Percentiles rank a stretch among this genome's conserved stretches.
phyloP scores from a whole-genome alignment of 2,113 vertebrate species.

The Thalassarche chlororhynchos region DNA sequence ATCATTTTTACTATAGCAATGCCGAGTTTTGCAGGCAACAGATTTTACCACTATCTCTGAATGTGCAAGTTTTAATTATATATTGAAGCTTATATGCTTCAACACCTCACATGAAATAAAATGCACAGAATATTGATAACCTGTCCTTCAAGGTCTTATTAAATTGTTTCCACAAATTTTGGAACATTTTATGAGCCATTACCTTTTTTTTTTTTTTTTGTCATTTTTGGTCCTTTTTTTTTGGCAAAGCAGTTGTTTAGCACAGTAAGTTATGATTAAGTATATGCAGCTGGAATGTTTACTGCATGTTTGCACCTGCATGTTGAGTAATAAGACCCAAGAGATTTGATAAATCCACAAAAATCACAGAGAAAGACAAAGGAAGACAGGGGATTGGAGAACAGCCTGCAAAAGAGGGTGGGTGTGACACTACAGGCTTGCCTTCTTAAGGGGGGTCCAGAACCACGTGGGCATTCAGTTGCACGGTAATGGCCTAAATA shows the following conservation, averaged over 20 bases:
- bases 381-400: background rate
- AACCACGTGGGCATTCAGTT: background rate
- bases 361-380: background rate
- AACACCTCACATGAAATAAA: background rate
- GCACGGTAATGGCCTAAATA: background rate
- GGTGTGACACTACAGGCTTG: background rate
- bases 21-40: background rate
- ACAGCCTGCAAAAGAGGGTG: background rate
- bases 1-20: background rate
- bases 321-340: background rate
- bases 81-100: background rate
- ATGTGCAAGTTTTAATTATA: background rate
- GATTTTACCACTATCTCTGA: background rate
- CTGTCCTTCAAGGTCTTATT: background rate
- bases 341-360: constrained; percentile 28
- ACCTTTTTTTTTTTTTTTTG: background rate
- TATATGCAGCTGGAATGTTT: constrained; percentile 30
- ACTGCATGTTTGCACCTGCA: constrained; percentile 23
- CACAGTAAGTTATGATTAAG: background rate
- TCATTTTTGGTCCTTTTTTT: background rate
- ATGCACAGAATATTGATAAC: background rate
- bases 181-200: background rate
- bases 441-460: background rate
- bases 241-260: background rate
- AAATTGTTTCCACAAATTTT: background rate